These are phyloP conservation scores for Clistopyga incitator DNA, from an alignment of 2,888 invertebrate genomes.

Conservation along the genomic window DNA sequence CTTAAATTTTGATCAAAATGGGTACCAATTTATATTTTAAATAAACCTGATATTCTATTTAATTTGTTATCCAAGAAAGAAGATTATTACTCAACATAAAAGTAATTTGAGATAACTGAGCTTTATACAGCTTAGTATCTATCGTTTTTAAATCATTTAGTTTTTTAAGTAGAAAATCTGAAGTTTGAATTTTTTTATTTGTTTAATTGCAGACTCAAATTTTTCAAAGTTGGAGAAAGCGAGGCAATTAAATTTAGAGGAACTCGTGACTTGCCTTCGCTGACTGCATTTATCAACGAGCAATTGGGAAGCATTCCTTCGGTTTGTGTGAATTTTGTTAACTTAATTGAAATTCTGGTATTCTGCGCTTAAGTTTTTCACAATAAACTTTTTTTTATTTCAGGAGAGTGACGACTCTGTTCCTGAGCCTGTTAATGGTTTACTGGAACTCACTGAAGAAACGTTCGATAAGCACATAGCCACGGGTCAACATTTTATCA, in stretches of 20 bases:
- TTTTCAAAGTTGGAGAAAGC: constrained; percentile 89
- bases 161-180: no score
- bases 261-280: constrained; percentile 90
- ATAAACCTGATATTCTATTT: no score
- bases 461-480: constrained; percentile 90
- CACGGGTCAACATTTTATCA: constrained; percentile 93
- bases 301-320: constrained; percentile 86
- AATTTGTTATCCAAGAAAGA: no score
- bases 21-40: no score
- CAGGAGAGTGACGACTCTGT: constrained; percentile 68
- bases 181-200: constrained; percentile 33
- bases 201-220: constrained; percentile 87
- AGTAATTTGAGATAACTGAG: no score
- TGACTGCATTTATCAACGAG: constrained; percentile 91
- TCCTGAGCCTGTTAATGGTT: constrained; percentile 87
- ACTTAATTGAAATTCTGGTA: neutral
- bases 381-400: constrained; percentile 6
- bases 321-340: constrained; percentile 71
- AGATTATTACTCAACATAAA: no score
- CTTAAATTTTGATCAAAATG: no score
- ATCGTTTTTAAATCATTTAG: no score
- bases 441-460: constrained; percentile 91
- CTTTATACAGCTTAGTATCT: no score
- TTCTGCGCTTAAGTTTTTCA: constrained; percentile 7
- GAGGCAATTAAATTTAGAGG: constrained; percentile 92